Evolutionary conservation across 2,113 vertebrate species (phyloP).

Genomic region (Erinaceus europaeus): DNA sequence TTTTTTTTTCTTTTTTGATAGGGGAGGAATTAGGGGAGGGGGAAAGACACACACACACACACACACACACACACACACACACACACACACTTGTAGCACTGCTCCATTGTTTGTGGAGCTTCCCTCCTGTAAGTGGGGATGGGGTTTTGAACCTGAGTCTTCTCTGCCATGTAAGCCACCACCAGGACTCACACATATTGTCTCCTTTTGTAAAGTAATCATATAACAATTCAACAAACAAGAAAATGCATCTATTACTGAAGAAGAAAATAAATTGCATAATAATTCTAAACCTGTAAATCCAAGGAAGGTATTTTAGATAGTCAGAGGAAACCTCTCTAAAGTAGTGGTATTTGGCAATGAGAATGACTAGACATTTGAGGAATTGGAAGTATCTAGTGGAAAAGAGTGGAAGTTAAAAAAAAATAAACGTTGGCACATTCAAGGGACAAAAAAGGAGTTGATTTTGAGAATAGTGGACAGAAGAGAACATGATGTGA

Average conservation of each 20-base stretch:
- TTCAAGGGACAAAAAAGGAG: not conserved
- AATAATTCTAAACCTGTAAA: not conserved
- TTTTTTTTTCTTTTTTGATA: too few species aligned
- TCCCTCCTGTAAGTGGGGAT: too few species aligned
- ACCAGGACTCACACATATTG: not conserved
- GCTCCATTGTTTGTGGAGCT: too few species aligned
- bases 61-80: too few species aligned
- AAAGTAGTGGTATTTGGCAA: not conserved
- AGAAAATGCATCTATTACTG: not conserved
- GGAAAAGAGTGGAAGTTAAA: not conserved
- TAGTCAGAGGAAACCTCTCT: not conserved
- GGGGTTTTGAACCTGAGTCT: too few species aligned
- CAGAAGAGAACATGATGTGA: not conserved
- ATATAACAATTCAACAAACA: not conserved
- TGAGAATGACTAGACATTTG: not conserved
- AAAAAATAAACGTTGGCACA: not conserved
- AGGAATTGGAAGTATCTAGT: not conserved
- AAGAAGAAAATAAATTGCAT: not conserved
- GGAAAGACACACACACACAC: too few species aligned
- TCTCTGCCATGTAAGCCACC: too few species aligned
- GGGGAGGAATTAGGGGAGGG: too few species aligned
- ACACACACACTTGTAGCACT: too few species aligned
- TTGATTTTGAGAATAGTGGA: not conserved
- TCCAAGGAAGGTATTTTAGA: not conserved
- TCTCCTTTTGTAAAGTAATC: constrained; percentile 25